phyloP scores from a whole-genome alignment of 2,113 vertebrate species.

The Periophthalmodon schlosseri region DNA sequence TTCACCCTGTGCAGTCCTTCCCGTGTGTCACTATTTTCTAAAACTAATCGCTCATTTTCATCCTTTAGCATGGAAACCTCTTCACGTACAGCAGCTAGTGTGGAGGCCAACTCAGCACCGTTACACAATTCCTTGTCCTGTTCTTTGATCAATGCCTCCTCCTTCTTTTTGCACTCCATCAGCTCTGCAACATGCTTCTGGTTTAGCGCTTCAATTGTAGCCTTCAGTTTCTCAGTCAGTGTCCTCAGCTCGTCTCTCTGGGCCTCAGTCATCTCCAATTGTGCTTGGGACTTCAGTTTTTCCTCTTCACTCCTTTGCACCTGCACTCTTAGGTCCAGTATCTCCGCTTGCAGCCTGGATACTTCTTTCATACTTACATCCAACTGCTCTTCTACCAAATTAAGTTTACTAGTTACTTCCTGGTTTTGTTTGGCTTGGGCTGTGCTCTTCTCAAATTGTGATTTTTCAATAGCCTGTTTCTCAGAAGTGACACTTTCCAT shows the following conservation, averaged over 20 bases:
- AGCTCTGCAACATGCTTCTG: constrained; percentile 82
- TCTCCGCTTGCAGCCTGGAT: constrained; percentile 77
- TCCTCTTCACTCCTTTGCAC: constrained; percentile 74
- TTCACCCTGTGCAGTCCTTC: constrained; percentile 86
- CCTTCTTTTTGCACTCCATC: constrained; percentile 77
- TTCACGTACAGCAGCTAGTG: constrained; percentile 67
- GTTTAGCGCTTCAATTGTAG: constrained; percentile 82
- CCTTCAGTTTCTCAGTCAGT: constrained; percentile 84
- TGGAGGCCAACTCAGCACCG: constrained; percentile 67
- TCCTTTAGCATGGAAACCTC: constrained; percentile 75
- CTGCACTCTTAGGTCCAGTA: constrained; percentile 77
- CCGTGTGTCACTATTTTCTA: constrained; percentile 81
- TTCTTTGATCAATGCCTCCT: constrained; percentile 67
- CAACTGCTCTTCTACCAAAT: constrained; percentile 78
- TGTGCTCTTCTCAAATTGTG: constrained; percentile 61
- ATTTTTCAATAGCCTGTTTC: constrained; percentile 67
- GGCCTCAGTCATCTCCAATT: constrained; percentile 73
- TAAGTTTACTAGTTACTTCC: constrained; percentile 70
- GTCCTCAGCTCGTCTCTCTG: constrained; percentile 78
- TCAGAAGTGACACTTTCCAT: constrained; percentile 69
- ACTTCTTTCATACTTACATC: constrained; percentile 78
- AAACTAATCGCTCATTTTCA: constrained; percentile 69
- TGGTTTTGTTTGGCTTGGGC: constrained; percentile 65
- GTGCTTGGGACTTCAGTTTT: constrained; percentile 75
- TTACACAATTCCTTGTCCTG: constrained; percentile 55